Base-by-base conservation (phyloP, 2,888 invertebrate species). In the Sepioteuthis lessoniana region DNA sequence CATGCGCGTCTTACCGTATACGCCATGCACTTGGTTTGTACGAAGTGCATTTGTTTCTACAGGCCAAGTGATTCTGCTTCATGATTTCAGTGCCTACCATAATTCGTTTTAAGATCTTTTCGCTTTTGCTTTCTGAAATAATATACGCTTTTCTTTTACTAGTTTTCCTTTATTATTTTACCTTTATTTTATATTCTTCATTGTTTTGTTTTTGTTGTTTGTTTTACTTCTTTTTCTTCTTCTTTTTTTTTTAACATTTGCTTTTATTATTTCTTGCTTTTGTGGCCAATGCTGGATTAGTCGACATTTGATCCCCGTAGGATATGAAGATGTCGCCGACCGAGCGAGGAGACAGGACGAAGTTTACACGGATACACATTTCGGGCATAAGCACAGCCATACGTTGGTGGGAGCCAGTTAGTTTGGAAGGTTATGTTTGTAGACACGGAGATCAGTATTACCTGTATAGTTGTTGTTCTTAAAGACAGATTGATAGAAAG, bases 51-150 rank as follows among this genome's bases (percentile, higher is more conserved):
- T 76, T 35, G 35, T 76, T 35, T 76, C 76, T 76, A 35, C 76
- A 76, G 76, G 76, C 76, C 76, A 76, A 76, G 76, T 76, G 76
- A 76, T 76, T 76, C 76, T 76, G 76, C 76, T 76, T 19, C n/a
- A n/a, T 76, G 76, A 76, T 35, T 76, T 76, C 76, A 76, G 76
- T n/a, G 76, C 76, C 76, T 13, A 76, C 76, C 76, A 76, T 76
- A 76, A 76, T 76, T 76, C 76, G 76, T 76, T 76, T 76, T 76
- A 76, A 76, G 76, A 76, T 76, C 76, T 76, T 76, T 76, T 76
- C 76, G 76, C n/a, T n/a, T 8, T 76, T 76, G n/a, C 35, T 76
- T 76, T 76, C 76, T 76, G 76, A 76, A 76, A 76, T 76, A 76
- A 76, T 76, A n/a, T 35, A n/a, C 76, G n/a, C n/a, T 35, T 76